Base-by-base conservation (phyloP, 92 coral and sea anemone species). In the Meandrina meandrites region DNA sequence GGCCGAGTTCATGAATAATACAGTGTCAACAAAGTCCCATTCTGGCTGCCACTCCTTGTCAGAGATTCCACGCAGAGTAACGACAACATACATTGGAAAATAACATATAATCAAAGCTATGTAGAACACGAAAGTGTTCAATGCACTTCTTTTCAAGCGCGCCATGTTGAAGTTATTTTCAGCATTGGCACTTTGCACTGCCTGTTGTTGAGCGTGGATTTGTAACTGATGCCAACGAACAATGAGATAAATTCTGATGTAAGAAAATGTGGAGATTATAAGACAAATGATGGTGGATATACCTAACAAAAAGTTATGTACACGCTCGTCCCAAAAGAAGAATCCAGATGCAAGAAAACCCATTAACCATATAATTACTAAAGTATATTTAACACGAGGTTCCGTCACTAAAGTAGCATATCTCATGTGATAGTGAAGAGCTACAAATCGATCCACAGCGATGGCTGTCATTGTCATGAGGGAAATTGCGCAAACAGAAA, bases 371-470 rank as follows among this genome's bases (percentile, higher is more conserved):
- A 12, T 27, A 27, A 27, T 66, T 66, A 66, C 32, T 2, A 66
- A 10, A 28, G 71, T 66, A 27, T 66, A 66, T 66, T 66, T 28
- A 27, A 12, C 71, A 3, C 71, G 71, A 35, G 71, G 28, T 28
- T 28, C 34, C 27, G 71, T 66, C 35, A 87, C 64, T 37, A 87
- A 13, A 36, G 86, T 42, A 10, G 51, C 45, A 21, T 87, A 87
- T 80, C 81, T 32, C 86, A 87, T 17, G 47, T 87, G 90, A 58
- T 36, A 57, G 40, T 66, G 79, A 13, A 86, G 67, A 2, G 85
- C 79, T 21, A 86, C 1, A 35, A 35, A 80, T 34, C 86, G 51
- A 28, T 87, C 90, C 45, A 87, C 86, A 42, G 60, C 56, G 58
- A 72, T 53, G 5, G 75, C 73, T 3, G 87, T 83, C 1, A 66